Base-by-base conservation (phyloP, 2,797 vertebrate genomes). In the Mustela erminea region DNA sequence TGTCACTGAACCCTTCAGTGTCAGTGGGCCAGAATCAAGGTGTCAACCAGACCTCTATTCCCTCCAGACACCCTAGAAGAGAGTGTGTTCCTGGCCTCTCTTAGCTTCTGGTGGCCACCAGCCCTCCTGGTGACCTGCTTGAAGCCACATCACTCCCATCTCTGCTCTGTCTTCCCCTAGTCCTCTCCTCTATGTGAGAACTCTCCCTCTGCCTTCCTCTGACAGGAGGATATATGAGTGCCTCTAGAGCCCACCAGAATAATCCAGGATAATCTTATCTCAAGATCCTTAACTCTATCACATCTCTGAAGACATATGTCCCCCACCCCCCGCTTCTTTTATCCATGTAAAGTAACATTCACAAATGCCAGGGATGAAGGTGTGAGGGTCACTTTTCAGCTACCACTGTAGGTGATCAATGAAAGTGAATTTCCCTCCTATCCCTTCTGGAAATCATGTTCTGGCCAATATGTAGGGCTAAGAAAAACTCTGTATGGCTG, bases 401-500 rank as follows among this genome's bases (percentile, higher is more conserved):
- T 60, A 80, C 38, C 35, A 75, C 11, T 41, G 9, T 38, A 75
- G 58, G 41, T 87, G 21, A 58, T 58, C 38, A 72, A 66, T 60
- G 66, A 89, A 94, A 90, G 21, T 27, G n/a, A 70, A 96, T 54
- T 72, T 74, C 38, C 23, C 12, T 82, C 62, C 83, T 46, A 11
- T 82, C 94, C 68, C 38, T 80, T 43, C 72, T 84, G 43, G 38
- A 87, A 87, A 52, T 87, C 29, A 52, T 82, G 75, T 75, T 90
- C 86, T 80, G 81, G 11, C 52, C 70, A 52, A 56, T 32, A 52
- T 14, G 1, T 58, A 94, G 1, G 18, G 12, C 46, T 93, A 43
- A 92, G 52, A 52, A 83, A 46, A 85, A 78, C 56, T 74, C 87
- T 43, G 21, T 20, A 60, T 32, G 64, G 21, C 49, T 32, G 4